Conservation (phyloP, 2,797 vertebrate species). For the Pelochelys cantorii region DNA sequence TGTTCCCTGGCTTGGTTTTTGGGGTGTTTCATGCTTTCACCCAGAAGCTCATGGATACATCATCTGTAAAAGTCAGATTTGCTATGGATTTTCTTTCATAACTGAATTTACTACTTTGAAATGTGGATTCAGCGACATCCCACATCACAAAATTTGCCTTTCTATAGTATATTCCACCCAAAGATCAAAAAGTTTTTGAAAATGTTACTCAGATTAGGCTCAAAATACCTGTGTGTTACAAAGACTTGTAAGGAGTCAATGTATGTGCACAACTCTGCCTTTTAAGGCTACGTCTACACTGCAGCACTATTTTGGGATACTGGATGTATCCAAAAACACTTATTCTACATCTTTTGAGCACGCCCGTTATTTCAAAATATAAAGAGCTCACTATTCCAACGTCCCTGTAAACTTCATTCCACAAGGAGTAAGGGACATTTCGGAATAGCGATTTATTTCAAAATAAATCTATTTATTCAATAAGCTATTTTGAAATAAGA, state of each 20-base stretch:
- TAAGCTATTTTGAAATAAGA: too few relatives aligned
- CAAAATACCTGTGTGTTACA: neutral
- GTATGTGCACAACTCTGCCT: neutral
- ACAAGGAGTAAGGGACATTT: too few relatives aligned
- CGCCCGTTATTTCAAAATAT: too few relatives aligned
- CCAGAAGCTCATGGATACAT: accelerated
- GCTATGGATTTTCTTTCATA: neutral
- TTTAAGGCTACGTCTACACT: neutral
- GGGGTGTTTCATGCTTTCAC: slow-evolving; percentile 31
- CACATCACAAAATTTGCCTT: neutral
- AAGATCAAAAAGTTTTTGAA: neutral
- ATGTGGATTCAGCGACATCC: slow-evolving; percentile 18
- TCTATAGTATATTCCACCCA: neutral
- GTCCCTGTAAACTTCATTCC: too few relatives aligned
- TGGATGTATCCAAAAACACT: too few relatives aligned
- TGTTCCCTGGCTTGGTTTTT: neutral
- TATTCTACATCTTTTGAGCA: too few relatives aligned
- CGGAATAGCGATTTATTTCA: too few relatives aligned
- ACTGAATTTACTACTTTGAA: slow-evolving; percentile 38
- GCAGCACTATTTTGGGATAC: too few relatives aligned
- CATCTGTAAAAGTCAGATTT: neutral
- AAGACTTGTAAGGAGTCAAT: accelerated
- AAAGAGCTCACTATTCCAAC: too few relatives aligned
- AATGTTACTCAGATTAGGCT: neutral
- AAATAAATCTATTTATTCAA: too few relatives aligned